Percentiles rank a stretch among this genome's conserved stretches.
These are phyloP conservation scores for Chrysemys picta DNA, from an alignment of 2,113 vertebrate species.

Conservation along the genomic window DNA sequence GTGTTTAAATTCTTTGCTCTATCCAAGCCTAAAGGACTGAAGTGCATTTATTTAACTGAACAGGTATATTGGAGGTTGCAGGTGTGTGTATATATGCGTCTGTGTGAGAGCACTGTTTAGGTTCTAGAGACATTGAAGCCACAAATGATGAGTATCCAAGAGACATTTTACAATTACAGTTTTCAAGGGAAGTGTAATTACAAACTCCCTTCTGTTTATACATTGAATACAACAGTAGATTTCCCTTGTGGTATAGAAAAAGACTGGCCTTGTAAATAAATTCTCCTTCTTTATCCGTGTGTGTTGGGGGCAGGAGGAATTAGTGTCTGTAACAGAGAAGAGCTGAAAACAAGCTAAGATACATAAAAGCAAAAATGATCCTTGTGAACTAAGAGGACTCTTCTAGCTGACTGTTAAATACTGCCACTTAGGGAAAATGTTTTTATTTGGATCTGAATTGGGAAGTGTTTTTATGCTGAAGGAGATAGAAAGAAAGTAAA, in stretches of 20 bases:
- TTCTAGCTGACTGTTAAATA: background rate
- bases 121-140: background rate
- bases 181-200: constrained; percentile 12
- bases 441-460: background rate
- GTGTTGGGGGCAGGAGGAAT: rapidly evolving
- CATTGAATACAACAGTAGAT: background rate
- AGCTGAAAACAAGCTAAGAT: background rate
- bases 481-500: background rate
- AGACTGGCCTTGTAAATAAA: background rate
- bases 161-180: background rate
- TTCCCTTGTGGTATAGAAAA: constrained; percentile 16
- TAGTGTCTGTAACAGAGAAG: background rate
- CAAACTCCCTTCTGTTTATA: background rate
- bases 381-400: background rate
- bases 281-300: rapidly evolving
- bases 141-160: background rate
- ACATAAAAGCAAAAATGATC: background rate
- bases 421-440: background rate
- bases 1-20: no score
- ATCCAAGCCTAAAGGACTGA: no score
- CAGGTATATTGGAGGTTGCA: background rate
- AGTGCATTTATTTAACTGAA: no score
- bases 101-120: background rate
- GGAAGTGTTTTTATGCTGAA: background rate
- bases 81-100: rapidly evolving